Percentiles rank a stretch among this genome's conserved stretches.
These are phyloP conservation scores for Folsomia candida DNA, from an alignment of 2,888 invertebrate species.

Conservation along the genomic window DNA sequence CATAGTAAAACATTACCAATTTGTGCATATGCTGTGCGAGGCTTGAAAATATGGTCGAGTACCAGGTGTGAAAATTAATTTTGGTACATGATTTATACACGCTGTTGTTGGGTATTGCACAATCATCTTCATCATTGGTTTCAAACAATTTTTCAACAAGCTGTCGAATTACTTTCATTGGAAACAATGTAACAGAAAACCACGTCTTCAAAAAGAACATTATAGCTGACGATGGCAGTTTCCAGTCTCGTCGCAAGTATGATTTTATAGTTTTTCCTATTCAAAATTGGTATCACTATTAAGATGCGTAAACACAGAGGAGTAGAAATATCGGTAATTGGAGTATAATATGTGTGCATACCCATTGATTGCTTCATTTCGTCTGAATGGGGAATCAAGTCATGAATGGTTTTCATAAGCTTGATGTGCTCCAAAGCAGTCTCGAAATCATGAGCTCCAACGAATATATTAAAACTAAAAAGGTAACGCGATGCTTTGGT, in stretches of 20 bases:
- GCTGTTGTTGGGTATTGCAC: slow-evolving; percentile 7
- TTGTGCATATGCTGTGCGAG: slow-evolving; percentile 35
- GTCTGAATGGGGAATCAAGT: slow-evolving; percentile 22
- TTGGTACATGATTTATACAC: slow-evolving; percentile 28
- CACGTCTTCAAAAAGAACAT: slow-evolving; percentile 34
- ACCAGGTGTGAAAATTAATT: slow-evolving; percentile 43
- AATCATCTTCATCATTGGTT: slow-evolving; percentile 7
- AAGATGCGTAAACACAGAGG: too few relatives aligned
- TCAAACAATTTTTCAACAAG: slow-evolving; percentile 12
- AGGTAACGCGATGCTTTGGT: slow-evolving; percentile 22
- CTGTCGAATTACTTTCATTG: slow-evolving; percentile 27
- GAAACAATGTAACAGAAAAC: slow-evolving; percentile 18
- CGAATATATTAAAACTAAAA: not conserved
- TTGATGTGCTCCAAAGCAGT: slow-evolving; percentile 38
- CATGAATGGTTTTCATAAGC: slow-evolving; percentile 30
- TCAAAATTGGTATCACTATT: too few relatives aligned
- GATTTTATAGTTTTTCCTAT: too few relatives aligned
- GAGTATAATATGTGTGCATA: too few relatives aligned
- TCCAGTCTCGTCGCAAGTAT: slow-evolving; percentile 37
- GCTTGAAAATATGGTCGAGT: slow-evolving; percentile 21
- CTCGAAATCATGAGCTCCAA: slow-evolving; percentile 11
- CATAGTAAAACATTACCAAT: slow-evolving; percentile 23
- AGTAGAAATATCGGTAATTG: too few relatives aligned
- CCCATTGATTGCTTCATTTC: slow-evolving; percentile 24
- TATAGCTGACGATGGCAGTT: slow-evolving; percentile 27